Conservation (phyloP, 2,113 vertebrate genomes). For the Colius striatus region DNA sequence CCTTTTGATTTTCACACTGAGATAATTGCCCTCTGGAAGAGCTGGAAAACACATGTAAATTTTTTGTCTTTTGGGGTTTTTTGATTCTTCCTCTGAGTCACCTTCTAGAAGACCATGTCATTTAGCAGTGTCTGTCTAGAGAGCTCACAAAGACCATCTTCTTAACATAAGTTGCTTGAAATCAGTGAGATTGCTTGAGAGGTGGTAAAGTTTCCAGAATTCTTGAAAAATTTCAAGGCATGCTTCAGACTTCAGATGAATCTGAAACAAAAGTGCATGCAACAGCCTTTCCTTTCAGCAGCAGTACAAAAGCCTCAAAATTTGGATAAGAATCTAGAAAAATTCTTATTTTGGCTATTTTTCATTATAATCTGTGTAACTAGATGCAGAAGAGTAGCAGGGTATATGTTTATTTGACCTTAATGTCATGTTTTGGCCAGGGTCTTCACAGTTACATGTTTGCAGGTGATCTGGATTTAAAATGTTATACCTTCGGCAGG, state of each 20-base stretch:
- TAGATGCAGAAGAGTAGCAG: not conserved
- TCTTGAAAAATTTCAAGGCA: not conserved
- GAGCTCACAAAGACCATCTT: not conserved
- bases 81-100: not conserved
- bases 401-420: not conserved
- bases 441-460: not conserved
- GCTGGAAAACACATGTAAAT: slow-evolving; percentile 26
- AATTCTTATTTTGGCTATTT: accelerated
- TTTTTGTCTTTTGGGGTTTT: not conserved
- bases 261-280: not conserved
- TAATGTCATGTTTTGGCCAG: not conserved
- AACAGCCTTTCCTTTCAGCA: not conserved
- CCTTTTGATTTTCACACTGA: slow-evolving; percentile 7
- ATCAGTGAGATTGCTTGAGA: not conserved
- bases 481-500: not conserved
- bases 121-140: not conserved
- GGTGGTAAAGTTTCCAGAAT: not conserved
- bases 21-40: not conserved
- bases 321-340: not conserved
- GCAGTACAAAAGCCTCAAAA: not conserved
- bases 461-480: not conserved
- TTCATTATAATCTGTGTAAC: not conserved
- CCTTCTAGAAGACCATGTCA: not conserved
- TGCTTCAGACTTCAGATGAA: not conserved
- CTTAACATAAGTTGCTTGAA: not conserved